Base-by-base conservation (phyloP, 2,888 invertebrate genomes). In the Polylopha cassiicola region DNA sequence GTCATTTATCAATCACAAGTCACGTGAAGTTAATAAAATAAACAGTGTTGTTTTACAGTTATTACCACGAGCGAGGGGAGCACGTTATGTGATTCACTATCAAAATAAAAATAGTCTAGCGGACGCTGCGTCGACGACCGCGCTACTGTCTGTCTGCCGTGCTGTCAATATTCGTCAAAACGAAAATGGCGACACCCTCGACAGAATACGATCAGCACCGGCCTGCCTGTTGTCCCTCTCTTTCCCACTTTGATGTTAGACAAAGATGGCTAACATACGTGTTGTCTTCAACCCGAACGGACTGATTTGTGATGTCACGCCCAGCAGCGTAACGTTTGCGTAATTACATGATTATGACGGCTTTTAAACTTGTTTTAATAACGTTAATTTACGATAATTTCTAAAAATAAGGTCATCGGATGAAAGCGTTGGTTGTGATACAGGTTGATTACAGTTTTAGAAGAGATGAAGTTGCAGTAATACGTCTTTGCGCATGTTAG, bases 101-200 rank as follows among this genome's bases (percentile, higher is more conserved):
- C 81, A 84, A 84, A 85, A 85, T 85, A 85, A 85, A 84, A 84
- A 84, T 82, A 81, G 69, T 74, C 64, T 61, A 61, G 70, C 66
- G 82, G 82, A 84, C 81, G 81, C 77, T 75, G 73, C 71, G 81
- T 82, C 84, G 76, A 74, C 77, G 71, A 61, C 74, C 80, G 81
- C 80, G 79, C 77, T 74, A 70, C 82, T 81, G 82, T 82, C 82
- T 84, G 82, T 82, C 84, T 84, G 82, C 78, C 73, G 72, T 66
- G 88, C 89, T 89, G 89, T 89, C 89, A 89, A 89, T 89, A 89
- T 89, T 89, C 89, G 89, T 89, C 89, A 89, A 89, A 87, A 82
- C 71, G 88, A 89, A 89, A 89, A 89, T 89, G 89, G 89, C 89
- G 89, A 89, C 89, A 89, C 89, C 89, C 82, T 82, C 84, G 80